A percentile compares a stretch with the other conserved stretches of the same genome.
Conservation (phyloP, 1,140 invertebrate genomes). For the Listronotus oregonensis region DNA sequence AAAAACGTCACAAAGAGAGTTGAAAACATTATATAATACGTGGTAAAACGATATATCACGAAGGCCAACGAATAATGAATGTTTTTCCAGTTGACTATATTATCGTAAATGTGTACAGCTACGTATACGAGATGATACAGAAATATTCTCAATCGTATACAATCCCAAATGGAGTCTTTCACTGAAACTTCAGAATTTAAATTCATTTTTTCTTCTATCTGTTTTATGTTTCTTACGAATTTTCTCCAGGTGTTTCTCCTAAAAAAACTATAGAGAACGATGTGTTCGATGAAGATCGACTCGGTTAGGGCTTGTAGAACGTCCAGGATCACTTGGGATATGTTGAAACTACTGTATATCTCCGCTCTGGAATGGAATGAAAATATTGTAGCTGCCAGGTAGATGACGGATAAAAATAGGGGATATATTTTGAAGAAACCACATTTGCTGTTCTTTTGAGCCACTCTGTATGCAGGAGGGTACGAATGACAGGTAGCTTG, state of each 20-base stretch:
- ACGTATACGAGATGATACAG: slow-evolving; percentile 16
- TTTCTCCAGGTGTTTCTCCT: slow-evolving; percentile 6
- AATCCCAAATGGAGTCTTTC: not conserved
- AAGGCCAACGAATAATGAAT: slow-evolving; percentile 23
- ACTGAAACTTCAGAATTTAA: not conserved
- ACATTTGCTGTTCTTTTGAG: too few species aligned
- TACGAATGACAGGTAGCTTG: too few species aligned
- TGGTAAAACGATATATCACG: slow-evolving; percentile 27
- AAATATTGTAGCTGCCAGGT: slow-evolving; percentile 16
- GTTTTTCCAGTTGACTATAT: slow-evolving; percentile 14
- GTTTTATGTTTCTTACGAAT: slow-evolving; percentile 1
- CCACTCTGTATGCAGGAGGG: too few species aligned
- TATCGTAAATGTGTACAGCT: slow-evolving; percentile 16
- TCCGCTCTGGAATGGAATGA: slow-evolving; percentile 10
- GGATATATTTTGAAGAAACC: slow-evolving; percentile 7
- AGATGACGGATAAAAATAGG: slow-evolving; percentile 4
- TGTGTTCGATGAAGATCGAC: slow-evolving; percentile 17
- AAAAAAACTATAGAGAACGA: slow-evolving; percentile 11
- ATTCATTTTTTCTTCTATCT: slow-evolving; percentile 15
- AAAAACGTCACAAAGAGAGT: slow-evolving; percentile 21
- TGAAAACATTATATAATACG: slow-evolving; percentile 28
- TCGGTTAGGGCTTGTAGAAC: slow-evolving; percentile 15
- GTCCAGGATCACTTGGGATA: slow-evolving; percentile 26
- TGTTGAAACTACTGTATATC: slow-evolving; percentile 17
- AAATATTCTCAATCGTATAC: slow-evolving; percentile 6